phyloP scores from a whole-genome alignment of 2,113 vertebrate genomes.

The Argyrosomus japonicus region DNA sequence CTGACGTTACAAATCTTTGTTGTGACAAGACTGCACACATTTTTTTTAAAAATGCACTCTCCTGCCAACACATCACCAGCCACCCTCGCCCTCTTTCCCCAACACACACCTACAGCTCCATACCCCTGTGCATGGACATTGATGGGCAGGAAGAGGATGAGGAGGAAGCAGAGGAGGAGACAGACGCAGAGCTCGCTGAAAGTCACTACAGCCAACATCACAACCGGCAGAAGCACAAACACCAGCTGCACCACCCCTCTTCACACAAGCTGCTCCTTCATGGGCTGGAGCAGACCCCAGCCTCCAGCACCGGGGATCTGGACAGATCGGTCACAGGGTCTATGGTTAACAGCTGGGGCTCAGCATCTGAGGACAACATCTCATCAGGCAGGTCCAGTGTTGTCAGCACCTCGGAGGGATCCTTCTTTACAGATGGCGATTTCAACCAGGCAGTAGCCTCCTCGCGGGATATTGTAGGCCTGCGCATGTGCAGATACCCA shows the following conservation, averaged over 20 bases:
- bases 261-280: conserved; percentile 87
- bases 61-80: conserved; percentile 86
- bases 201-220: conserved; percentile 68
- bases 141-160: conserved; percentile 87
- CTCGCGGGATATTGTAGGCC: conserved; percentile 88
- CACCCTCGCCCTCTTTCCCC: conserved; percentile 88
- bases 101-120: conserved; percentile 92
- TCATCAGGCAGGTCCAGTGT: conserved; percentile 93
- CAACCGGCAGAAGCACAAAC: conserved; percentile 69
- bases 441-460: conserved; percentile 92
- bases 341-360: conserved; percentile 98
- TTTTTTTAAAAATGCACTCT: background rate
- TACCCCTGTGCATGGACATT: conserved; percentile 90
- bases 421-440: conserved; percentile 95
- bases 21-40: background rate
- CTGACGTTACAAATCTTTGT: background rate
- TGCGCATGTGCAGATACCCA: conserved; percentile 88
- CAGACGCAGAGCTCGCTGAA: conserved; percentile 86
- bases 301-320: conserved; percentile 92
- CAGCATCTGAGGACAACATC: conserved; percentile 94
- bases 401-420: conserved; percentile 93
- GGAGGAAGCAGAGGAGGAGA: conserved; percentile 70
- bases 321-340: conserved; percentile 95
- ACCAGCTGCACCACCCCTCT: conserved; percentile 68
- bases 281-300: conserved; percentile 92